phyloP scores from a whole-genome alignment of 2,888 invertebrate species.

The Andrena trimmerana region DNA sequence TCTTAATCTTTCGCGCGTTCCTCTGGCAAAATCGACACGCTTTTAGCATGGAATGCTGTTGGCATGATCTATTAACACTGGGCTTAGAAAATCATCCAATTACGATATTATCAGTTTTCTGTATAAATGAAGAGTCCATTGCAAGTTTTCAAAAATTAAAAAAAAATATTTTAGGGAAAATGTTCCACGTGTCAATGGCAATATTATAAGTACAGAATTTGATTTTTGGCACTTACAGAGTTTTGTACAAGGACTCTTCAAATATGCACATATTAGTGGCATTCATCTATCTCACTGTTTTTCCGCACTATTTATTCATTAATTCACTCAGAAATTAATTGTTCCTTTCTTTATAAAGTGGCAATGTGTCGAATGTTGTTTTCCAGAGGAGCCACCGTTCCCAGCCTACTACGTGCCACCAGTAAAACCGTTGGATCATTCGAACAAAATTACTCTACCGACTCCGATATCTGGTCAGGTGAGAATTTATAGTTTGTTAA shows the following conservation, averaged over 20 bases:
- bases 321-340: neutral
- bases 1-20: neutral
- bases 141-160: no score
- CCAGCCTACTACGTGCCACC: conserved; percentile 78
- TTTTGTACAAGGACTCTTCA: no score
- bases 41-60: conserved; percentile 43
- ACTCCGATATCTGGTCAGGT: conserved; percentile 82
- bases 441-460: conserved; percentile 46
- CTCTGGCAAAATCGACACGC: conserved; percentile 8
- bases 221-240: no score
- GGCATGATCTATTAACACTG: conserved; percentile 37
- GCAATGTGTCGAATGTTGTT: neutral
- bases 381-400: conserved; percentile 80
- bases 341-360: neutral
- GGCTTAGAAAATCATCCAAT: neutral
- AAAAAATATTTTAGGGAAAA: no score
- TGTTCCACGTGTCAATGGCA: no score
- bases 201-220: no score
- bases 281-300: no score
- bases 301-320: neutral
- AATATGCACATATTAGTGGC: no score
- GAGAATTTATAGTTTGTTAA: conserved; percentile 14
- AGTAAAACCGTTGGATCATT: conserved; percentile 73
- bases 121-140: no score
- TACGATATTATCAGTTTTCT: no score